Evolutionary conservation across 2,888 invertebrate species (phyloP), one percentile per base, ranked within the genome.

Genomic region (Yponomeuta evonymella): DNA sequence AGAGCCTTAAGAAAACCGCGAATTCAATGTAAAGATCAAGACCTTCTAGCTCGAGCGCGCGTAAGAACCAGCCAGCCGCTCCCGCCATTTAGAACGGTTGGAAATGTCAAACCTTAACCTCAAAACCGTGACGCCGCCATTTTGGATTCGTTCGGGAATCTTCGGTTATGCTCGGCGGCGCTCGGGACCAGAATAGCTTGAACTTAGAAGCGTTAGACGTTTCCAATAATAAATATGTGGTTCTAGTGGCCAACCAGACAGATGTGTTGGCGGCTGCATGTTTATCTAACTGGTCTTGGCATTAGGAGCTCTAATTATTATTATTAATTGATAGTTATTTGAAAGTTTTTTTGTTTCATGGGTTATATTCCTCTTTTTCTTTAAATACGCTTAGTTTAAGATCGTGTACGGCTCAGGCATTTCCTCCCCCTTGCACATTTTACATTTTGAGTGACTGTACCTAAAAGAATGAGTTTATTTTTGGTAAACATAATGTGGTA

Each of bases 81-180:
- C 76, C 81, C 69, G 71, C 69, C 65, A 71, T 70, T 70, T 68
- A 30, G 23, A 68, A 84, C 82, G 84, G 81, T 81, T 84, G 81
- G 83, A 90, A 90, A 91, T 90, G 88, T 88, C 89, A 90, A 90
- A 90, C 91, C 91, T 91, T 91, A 89, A 92, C 91, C 91, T 92
- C 89, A 89, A 91, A 91, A 90, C 88, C 87, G 84, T 89, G 90
- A 88, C 86, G 87, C 78, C 84, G 89, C 89, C 89, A 90, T 89
- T 77, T 89, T 90, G 82, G 85, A 72, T 73, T 70, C 74, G 75
- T 63, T 88, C 88, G 89, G 66, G 63, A 64, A 68, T 63, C 69
- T 71, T 70, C 72, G 72, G 82, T 74, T 77, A 73, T 77, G 75
- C 79, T 90, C 88, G 89, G 81, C 73, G 73, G 71, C 73, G 77